These are phyloP conservation scores for Neosalanx taihuensis DNA, from an alignment of 2,797 vertebrate species.

Conservation along the genomic window DNA sequence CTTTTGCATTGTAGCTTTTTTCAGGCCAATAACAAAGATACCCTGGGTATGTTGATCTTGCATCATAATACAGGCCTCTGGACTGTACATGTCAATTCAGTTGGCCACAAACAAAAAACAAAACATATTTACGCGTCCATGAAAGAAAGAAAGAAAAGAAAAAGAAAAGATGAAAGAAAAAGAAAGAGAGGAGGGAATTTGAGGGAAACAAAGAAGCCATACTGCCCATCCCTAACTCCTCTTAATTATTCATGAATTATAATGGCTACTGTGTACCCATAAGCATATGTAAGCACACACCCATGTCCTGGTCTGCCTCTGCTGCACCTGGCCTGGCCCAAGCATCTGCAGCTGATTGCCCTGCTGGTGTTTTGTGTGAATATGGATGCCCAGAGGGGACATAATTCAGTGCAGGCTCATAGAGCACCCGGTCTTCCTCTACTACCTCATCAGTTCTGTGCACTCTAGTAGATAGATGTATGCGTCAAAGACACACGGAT, in stretches of 20 bases:
- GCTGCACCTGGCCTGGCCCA: conserved; percentile 25
- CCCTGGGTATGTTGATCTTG: no score
- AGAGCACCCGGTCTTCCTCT: conserved; percentile 37
- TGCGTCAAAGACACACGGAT: not conserved
- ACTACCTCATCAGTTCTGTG: conserved; percentile 25
- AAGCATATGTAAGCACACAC: conserved; percentile 1
- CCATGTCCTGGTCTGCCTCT: conserved; percentile 8
- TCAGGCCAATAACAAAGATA: no score
- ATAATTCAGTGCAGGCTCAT: conserved; percentile 61
- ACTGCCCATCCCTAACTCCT: conserved; percentile 15
- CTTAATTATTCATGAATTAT: conserved; percentile 44
- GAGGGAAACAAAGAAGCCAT: not conserved
- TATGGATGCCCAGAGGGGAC: conserved; percentile 40
- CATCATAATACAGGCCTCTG: no score
- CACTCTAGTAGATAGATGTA: not conserved
- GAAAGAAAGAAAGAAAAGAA: conserved; percentile 24
- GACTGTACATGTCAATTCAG: conserved; percentile 8
- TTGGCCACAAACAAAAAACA: conserved; percentile 46
- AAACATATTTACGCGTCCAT: conserved; percentile 41
- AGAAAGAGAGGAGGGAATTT: conserved; percentile 16
- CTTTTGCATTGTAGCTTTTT: no score
- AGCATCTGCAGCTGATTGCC: conserved; percentile 53
- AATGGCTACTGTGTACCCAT: conserved; percentile 20
- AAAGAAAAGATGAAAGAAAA: not conserved
- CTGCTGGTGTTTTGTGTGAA: conserved; percentile 52